A percentile compares a stretch with the other conserved stretches of the same genome.
phyloP scores from a whole-genome alignment of 2,888 invertebrate genomes.

The Hartigia nigra region DNA sequence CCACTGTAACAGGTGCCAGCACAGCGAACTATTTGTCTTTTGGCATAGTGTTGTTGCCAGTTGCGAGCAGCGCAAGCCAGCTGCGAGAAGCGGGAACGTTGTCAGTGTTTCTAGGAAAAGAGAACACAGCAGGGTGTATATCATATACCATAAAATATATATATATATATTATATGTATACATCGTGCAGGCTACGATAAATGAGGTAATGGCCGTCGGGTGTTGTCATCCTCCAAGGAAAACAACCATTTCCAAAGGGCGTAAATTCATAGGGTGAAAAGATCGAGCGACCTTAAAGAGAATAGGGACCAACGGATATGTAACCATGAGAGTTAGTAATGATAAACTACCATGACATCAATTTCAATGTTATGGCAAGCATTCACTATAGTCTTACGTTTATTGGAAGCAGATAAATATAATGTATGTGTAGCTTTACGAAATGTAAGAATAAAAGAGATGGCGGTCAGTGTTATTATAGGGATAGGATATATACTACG shows the following conservation, averaged over 20 bases:
- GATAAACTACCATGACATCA: background rate
- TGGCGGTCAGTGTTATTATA: background rate
- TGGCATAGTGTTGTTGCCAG: background rate
- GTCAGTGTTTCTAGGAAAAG: background rate
- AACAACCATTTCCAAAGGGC: slow-evolving; percentile 7
- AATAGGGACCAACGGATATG: background rate
- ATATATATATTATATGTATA: background rate
- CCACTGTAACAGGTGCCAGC: background rate
- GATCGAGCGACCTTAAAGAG: slow-evolving; percentile 7
- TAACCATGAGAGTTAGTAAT: background rate
- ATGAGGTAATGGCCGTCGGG: background rate
- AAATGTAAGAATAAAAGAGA: background rate
- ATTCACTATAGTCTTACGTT: background rate
- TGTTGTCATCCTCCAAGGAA: background rate
- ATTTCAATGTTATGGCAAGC: background rate
- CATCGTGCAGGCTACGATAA: background rate
- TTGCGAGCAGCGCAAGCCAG: background rate
- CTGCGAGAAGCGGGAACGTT: background rate
- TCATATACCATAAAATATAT: background rate
- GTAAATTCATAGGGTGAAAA: slow-evolving; percentile 7
- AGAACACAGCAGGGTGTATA: background rate
- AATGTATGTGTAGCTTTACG: background rate
- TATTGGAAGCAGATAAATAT: background rate
- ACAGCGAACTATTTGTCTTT: background rate
- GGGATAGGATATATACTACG: background rate